Evolutionary conservation across 1,140 invertebrate genomes (phyloP).

Genomic region (Brachionus angularis): DNA sequence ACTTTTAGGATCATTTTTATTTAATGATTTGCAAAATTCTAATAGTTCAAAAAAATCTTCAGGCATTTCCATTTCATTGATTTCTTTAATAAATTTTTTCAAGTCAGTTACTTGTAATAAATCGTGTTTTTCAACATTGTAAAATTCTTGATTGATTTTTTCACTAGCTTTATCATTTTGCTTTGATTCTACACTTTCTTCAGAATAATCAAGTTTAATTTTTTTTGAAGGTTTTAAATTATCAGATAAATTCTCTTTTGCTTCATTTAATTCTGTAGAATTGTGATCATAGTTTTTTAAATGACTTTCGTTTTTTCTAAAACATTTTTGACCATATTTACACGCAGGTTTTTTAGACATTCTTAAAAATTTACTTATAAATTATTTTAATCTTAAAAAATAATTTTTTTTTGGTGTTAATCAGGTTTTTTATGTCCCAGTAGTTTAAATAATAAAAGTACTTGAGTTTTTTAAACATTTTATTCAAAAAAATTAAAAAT

Average conservation of each 20-base stretch:
- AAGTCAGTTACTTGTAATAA: slow-evolving; percentile 41
- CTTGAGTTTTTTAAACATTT: no score
- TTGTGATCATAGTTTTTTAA: slow-evolving; percentile 73
- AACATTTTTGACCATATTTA: slow-evolving; percentile 74
- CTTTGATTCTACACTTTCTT: not conserved
- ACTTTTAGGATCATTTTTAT: slow-evolving; percentile 63
- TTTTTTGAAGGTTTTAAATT: slow-evolving; percentile 41
- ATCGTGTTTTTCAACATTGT: slow-evolving; percentile 6
- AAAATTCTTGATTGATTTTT: not conserved
- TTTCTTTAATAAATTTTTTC: slow-evolving; percentile 44
- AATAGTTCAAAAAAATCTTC: slow-evolving; percentile 80
- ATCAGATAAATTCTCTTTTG: slow-evolving; percentile 2
- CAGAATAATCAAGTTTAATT: not conserved
- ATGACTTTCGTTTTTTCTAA: slow-evolving; percentile 75
- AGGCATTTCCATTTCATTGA: slow-evolving; percentile 72
- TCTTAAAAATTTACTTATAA: no score
- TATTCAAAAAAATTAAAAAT: no score
- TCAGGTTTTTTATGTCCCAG: no score
- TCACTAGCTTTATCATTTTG: not conserved
- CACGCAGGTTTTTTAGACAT: slow-evolving; percentile 61
- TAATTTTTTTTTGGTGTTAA: no score
- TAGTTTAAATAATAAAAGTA: no score
- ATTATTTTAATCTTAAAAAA: no score
- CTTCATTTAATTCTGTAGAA: slow-evolving; percentile 44
- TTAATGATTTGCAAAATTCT: slow-evolving; percentile 69